A percentile compares a stretch with the other conserved stretches of the same genome.
These are phyloP conservation scores for Pachyseris speciosa DNA, from an alignment of 64 coral and sea anemone species.

Conservation along the genomic window DNA sequence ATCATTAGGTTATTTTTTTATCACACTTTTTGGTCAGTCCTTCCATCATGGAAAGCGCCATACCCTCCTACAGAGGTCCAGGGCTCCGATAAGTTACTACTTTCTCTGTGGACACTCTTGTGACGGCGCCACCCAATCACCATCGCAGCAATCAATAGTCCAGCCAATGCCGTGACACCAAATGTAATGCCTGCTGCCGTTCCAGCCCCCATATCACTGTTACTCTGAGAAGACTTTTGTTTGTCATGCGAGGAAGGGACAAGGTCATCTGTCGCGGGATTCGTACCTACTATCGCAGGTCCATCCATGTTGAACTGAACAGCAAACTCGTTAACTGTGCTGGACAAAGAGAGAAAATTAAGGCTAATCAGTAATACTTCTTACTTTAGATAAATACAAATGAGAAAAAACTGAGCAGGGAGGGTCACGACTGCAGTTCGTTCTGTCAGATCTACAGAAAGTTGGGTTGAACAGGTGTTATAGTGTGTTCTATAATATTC, in stretches of 20 bases:
- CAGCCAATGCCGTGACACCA: slow-evolving; percentile 57
- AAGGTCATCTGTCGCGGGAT: not conserved
- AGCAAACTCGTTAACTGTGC: slow-evolving; percentile 52
- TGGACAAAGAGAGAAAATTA: not conserved
- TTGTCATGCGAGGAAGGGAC: not conserved
- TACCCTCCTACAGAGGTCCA: not conserved
- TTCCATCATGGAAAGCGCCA: not conserved
- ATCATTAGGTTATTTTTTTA: too few species aligned
- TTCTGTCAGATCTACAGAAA: too few species aligned
- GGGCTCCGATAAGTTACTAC: not conserved
- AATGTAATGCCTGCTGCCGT: slow-evolving; percentile 72
- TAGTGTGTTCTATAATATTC: too few species aligned
- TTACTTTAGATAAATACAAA: not conserved
- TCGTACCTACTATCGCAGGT: slow-evolving; percentile 27
- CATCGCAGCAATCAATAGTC: slow-evolving; percentile 44
- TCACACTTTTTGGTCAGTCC: too few species aligned
- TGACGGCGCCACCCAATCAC: slow-evolving; percentile 59
- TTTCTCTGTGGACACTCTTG: not conserved
- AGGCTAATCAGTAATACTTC: not conserved
- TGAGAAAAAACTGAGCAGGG: too few species aligned
- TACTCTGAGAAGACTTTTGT: not conserved
- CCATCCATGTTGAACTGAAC: slow-evolving; percentile 17
- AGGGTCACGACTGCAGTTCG: too few species aligned
- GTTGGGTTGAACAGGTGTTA: too few species aligned
- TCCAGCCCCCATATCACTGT: slow-evolving; percentile 37